These are phyloP conservation scores for Orchesella flavescens DNA, from an alignment of 2,888 invertebrate species.

Conservation along the genomic window DNA sequence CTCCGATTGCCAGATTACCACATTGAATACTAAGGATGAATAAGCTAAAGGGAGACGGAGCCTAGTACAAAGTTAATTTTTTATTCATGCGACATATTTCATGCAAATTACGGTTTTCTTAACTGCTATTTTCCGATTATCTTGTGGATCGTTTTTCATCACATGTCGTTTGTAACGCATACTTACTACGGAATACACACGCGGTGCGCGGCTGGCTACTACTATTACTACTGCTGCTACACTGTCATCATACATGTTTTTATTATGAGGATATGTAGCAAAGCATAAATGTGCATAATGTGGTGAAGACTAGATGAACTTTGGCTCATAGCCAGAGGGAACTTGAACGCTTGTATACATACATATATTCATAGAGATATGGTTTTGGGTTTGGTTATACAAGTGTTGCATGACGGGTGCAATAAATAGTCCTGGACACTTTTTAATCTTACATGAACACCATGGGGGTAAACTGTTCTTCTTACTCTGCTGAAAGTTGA, in stretches of 20 bases:
- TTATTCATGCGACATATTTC: conserved; percentile 61
- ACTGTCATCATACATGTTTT: not conserved
- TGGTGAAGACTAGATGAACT: conserved; percentile 40
- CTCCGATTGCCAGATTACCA: conserved; percentile 7
- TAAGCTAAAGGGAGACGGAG: not conserved
- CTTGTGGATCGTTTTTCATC: conserved; percentile 61
- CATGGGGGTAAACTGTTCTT: no score
- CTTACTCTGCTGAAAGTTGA: no score
- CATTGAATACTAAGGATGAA: conserved; percentile 14
- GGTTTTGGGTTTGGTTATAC: no score
- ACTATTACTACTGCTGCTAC: not conserved
- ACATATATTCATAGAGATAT: no score
- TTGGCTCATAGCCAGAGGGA: conserved; percentile 39
- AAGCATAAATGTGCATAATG: not conserved
- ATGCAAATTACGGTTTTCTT: conserved; percentile 64
- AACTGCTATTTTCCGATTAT: conserved; percentile 63
- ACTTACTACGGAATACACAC: no score
- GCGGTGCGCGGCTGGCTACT: no score
- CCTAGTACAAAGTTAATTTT: conserved; percentile 42
- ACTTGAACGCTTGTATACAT: no score
- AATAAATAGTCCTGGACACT: no score
- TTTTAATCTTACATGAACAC: not conserved
- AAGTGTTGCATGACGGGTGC: no score
- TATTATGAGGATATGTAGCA: not conserved
- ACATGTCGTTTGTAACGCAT: conserved; percentile 44